phyloP scores from a whole-genome alignment of 2,797 vertebrate species.

The Poecilia wingei region DNA sequence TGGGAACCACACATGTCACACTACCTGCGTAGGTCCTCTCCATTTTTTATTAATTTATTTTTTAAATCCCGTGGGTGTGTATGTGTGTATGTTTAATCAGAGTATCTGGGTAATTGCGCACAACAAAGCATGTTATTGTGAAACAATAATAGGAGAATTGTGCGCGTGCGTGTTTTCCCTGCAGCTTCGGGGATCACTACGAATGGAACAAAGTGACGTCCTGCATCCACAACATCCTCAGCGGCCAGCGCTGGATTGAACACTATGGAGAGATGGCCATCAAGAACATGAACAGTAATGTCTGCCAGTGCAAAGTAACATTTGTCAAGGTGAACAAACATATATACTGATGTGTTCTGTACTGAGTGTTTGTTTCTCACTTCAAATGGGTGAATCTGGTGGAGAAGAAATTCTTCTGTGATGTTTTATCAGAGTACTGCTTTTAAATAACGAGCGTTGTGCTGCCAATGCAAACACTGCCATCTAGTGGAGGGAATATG shows the following conservation, averaged over 20 bases:
- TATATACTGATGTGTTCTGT: not conserved
- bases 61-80: constrained; percentile 19
- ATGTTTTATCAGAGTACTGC: not conserved
- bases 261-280: constrained; percentile 97
- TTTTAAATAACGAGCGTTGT: not conserved
- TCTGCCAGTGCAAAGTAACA: constrained; percentile 91
- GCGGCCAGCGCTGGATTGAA: constrained; percentile 96
- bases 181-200: constrained; percentile 92
- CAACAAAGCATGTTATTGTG: not conserved
- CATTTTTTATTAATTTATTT: not conserved
- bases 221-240: constrained; percentile 98
- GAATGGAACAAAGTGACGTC: constrained; percentile 98
- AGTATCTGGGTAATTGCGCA: not conserved
- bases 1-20: constrained; percentile 92
- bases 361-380: not conserved
- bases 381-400: not conserved
- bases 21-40: constrained; percentile 87
- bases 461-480: constrained; percentile 11
- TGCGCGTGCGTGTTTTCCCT: constrained; percentile 3
- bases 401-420: not conserved
- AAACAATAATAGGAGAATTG: not conserved
- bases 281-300: constrained; percentile 83
- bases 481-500: constrained; percentile 54
- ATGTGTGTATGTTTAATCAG: constrained; percentile 15
- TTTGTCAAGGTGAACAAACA: constrained; percentile 87